phyloP scores from a whole-genome alignment of 2,113 vertebrate genomes.

The Suricata suricatta region DNA sequence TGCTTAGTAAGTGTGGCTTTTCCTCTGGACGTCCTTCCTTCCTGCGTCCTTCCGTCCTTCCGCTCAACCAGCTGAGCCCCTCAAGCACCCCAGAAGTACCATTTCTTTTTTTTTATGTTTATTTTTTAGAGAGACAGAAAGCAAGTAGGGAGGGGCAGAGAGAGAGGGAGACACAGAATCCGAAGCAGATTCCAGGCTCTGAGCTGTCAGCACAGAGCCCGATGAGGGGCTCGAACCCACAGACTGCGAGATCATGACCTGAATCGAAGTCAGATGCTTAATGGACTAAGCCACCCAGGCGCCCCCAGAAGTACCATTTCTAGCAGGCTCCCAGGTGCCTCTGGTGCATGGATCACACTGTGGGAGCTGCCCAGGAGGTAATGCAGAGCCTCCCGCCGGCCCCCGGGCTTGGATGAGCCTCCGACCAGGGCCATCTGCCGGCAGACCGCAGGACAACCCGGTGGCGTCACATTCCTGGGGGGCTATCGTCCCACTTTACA shows the following conservation, averaged over 20 bases:
- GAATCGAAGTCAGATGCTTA: neutral
- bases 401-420: neutral
- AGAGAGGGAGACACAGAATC: too few species aligned
- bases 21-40: neutral
- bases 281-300: too few species aligned
- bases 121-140: too few species aligned
- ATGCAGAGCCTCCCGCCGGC: neutral
- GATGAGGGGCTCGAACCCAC: too few species aligned
- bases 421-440: neutral
- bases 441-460: accelerated
- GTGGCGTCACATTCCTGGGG: accelerated
- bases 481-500: accelerated
- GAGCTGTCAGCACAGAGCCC: too few species aligned
- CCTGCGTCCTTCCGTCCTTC: neutral
- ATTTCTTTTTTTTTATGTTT: neutral
- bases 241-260: too few species aligned
- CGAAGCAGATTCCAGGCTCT: too few species aligned
- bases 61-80: neutral
- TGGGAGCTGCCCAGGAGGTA: neutral
- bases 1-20: neutral
- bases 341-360: neutral
- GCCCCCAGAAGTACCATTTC: neutral
- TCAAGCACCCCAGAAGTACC: neutral
- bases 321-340: neutral
- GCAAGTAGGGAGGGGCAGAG: too few species aligned